Conservation (phyloP, 2,797 vertebrate species). For the Toxotes lorentzi region DNA sequence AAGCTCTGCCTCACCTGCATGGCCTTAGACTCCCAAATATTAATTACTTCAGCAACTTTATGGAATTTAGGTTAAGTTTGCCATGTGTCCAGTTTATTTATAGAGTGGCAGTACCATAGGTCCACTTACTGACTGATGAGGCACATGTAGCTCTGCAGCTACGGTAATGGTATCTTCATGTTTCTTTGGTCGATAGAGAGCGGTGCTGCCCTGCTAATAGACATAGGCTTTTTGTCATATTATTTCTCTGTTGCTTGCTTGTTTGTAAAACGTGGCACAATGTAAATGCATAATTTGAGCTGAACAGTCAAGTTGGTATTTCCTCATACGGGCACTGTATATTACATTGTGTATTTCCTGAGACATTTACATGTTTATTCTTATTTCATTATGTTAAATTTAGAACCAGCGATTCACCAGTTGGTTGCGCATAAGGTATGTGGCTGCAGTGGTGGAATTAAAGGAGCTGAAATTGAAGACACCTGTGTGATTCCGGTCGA, state of each 20-base stretch:
- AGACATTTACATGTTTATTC: neutral
- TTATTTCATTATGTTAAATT: neutral
- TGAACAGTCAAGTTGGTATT: neutral
- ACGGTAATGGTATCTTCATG: neutral
- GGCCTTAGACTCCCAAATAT: neutral
- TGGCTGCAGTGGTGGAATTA: neutral
- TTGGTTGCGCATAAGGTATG: neutral
- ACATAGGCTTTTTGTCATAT: neutral
- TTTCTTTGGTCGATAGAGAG: neutral
- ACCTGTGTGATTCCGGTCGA: neutral
- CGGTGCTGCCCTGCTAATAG: neutral
- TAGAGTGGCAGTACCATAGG: neutral
- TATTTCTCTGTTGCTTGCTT: neutral
- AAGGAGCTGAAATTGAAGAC: neutral
- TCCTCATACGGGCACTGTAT: neutral
- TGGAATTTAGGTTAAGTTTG: neutral
- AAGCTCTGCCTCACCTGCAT: neutral
- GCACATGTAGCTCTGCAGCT: neutral
- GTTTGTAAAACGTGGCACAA: neutral
- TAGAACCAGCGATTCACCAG: neutral
- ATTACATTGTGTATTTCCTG: neutral
- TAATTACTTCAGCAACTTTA: neutral
- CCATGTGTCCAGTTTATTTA: neutral
- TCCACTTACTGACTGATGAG: neutral
- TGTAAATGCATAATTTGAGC: neutral